A percentile compares a stretch with the other conserved stretches of the same genome.
phyloP scores from a whole-genome alignment of 1,140 invertebrate genomes.

The Formica exsecta region DNA sequence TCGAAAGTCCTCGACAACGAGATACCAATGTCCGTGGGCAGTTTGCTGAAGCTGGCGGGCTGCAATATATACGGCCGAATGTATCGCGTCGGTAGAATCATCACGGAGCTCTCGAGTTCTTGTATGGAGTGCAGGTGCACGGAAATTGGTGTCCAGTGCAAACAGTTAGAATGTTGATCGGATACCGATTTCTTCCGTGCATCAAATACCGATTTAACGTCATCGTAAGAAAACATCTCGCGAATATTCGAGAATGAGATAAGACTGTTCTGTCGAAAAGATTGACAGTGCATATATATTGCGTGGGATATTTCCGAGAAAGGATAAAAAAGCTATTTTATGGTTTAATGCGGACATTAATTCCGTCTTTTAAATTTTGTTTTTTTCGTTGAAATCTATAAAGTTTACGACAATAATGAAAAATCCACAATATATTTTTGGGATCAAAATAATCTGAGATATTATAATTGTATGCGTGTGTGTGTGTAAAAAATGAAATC shows the following conservation, averaged over 20 bases:
- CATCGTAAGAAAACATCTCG: background rate
- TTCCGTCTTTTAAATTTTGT: background rate
- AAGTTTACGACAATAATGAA: background rate
- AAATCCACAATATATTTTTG: background rate
- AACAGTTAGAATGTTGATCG: conserved; percentile 89
- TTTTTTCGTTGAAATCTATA: background rate
- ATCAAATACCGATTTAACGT: background rate
- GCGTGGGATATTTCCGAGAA: background rate
- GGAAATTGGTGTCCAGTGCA: conserved; percentile 94
- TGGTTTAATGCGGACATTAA: background rate
- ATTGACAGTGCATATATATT: conserved; percentile 9
- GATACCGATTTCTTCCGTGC: background rate
- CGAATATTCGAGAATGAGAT: background rate
- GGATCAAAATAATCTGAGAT: background rate
- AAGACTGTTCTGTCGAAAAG: background rate
- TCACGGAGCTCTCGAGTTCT: conserved; percentile 93
- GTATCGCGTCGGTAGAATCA: conserved; percentile 94
- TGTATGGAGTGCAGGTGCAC: conserved; percentile 96
- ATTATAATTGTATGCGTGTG: background rate
- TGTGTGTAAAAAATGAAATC: background rate
- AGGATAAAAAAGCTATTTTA: background rate
- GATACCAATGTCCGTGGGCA: conserved; percentile 79
- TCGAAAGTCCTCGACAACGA: conserved; percentile 73
- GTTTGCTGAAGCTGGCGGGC: conserved; percentile 92
- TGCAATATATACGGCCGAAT: conserved; percentile 97